Evolutionary conservation across 2,888 invertebrate species (phyloP), one percentile per base, ranked within the genome.

Genomic region (Automeris io): DNA sequence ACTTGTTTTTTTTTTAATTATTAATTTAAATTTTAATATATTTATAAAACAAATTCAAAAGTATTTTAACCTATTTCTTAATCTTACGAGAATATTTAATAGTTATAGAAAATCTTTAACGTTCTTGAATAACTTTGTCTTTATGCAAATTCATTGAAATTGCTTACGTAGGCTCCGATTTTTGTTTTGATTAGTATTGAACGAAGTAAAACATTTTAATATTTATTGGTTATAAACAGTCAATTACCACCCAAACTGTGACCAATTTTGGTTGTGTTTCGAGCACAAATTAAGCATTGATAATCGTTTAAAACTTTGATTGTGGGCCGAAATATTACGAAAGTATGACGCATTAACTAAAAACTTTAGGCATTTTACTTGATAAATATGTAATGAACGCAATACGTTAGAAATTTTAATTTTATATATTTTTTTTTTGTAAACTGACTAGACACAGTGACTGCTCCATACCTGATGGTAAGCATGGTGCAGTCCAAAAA

Each of bases 241-340:
- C 45, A 42, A 51, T 52, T 48, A 51, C 51, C 51, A 46, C 47
- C 49, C 49, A 47, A 43, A 51, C 52, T 44, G 49, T 50, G 46
- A 46, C 51, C 46, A 52, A 51, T 49, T 51, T 42, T 43, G 39
- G 43, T 29, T 41, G 25, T 37, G 33, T 37, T 41, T 33, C 22
- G 36, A 37, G 37, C 18, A 32, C 24, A 37, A 22, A 38, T 45
- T 35, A 18, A 35, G 24, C 40, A 23, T 41, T 23, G 36, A 46
- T 52, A 51, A 56, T 51, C 47, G 48, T 46, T 43, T 36, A 37
- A 49, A 49, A 49, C 51, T 47, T 48, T 47, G 38, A 40, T 44
- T 41, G 44, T 48, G 40, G 26, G 37, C 43, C 43, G 34, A 43
- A 41, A 34, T 36, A 21, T 26, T 35, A 32, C 35, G 32, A 23